Percentiles rank a stretch among this genome's conserved stretches.
phyloP scores from a whole-genome alignment of 2,797 vertebrate species.

The Labroides dimidiatus region DNA sequence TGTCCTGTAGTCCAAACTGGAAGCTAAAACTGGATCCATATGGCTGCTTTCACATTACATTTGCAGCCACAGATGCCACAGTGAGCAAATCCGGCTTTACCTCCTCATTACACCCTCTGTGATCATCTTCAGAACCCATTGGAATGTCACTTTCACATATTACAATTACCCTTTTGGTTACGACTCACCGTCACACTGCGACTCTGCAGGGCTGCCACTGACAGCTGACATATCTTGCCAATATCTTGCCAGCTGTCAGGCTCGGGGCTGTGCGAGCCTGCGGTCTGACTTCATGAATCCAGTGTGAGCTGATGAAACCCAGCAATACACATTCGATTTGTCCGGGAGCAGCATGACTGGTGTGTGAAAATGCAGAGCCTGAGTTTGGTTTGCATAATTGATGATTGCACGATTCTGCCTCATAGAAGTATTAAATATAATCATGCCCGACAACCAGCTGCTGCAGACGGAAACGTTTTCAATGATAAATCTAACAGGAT shows the following conservation, averaged over 20 bases:
- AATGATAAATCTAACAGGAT: background rate
- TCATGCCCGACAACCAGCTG: conserved; percentile 30
- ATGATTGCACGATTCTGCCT: conserved; percentile 30
- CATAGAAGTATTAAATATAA: conserved; percentile 15
- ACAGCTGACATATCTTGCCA: conserved; percentile 50
- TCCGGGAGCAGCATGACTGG: conserved; percentile 17
- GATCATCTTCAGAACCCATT: background rate
- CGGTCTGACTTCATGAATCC: conserved; percentile 25
- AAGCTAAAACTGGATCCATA: background rate
- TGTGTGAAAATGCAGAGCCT: conserved; percentile 17
- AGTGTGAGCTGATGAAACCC: conserved; percentile 33
- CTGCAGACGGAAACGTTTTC: conserved; percentile 3
- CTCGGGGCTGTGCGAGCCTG: conserved; percentile 10
- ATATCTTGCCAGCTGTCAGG: conserved; percentile 55
- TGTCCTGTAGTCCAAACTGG: too few relatives aligned
- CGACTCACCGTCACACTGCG: background rate
- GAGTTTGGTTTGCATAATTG: conserved; percentile 30
- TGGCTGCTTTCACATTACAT: background rate
- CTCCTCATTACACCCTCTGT: background rate
- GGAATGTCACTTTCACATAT: conserved; percentile 32
- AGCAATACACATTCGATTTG: conserved; percentile 30
- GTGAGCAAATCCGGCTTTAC: background rate
- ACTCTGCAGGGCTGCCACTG: conserved; percentile 20
- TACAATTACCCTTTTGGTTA: conserved; percentile 39
- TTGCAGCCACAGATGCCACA: background rate